A percentile compares a stretch with the other conserved stretches of the same genome.
Evolutionary conservation across 1,140 invertebrate species (phyloP).

Genomic region (Drosophila kikkawai): DNA sequence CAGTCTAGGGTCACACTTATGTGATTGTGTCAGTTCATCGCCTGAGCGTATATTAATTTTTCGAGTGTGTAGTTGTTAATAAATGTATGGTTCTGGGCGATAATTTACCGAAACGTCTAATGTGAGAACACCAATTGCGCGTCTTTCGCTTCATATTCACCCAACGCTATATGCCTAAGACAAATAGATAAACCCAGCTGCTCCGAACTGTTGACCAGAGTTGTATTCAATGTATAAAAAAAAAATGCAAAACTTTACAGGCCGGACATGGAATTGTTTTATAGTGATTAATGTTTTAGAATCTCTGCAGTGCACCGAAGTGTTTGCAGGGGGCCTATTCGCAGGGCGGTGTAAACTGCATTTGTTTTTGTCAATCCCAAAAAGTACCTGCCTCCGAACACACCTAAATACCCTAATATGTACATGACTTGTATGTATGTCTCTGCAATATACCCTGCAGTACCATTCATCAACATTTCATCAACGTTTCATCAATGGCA

Average conservation of each 20-base stretch:
- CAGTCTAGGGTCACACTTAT: background rate
- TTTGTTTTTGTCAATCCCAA: conserved; percentile 9
- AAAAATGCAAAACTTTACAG: conserved; percentile 4
- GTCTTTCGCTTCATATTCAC: background rate
- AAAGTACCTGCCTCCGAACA: conserved; percentile 8
- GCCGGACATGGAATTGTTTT: conserved; percentile 8
- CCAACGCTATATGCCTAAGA: background rate
- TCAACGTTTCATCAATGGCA: no score
- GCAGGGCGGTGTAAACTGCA: background rate
- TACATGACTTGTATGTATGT: conserved; percentile 13
- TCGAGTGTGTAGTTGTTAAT: conserved; percentile 16
- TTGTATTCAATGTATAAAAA: conserved; percentile 7
- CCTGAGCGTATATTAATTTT: conserved; percentile 14
- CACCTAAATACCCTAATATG: conserved; percentile 22
- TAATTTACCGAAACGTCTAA: conserved; percentile 11
- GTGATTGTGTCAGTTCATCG: conserved; percentile 17
- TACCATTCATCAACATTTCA: no score
- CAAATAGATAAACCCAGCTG: background rate
- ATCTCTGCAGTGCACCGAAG: background rate
- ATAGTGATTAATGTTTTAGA: conserved; percentile 13
- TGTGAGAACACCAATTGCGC: conserved; percentile 12
- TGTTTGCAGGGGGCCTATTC: background rate
- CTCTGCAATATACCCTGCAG: background rate
- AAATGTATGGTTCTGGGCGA: conserved; percentile 14
- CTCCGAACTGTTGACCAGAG: conserved; percentile 19